phyloP scores from a whole-genome alignment of 2,797 vertebrate species.

The Manis crassicaudata region DNA sequence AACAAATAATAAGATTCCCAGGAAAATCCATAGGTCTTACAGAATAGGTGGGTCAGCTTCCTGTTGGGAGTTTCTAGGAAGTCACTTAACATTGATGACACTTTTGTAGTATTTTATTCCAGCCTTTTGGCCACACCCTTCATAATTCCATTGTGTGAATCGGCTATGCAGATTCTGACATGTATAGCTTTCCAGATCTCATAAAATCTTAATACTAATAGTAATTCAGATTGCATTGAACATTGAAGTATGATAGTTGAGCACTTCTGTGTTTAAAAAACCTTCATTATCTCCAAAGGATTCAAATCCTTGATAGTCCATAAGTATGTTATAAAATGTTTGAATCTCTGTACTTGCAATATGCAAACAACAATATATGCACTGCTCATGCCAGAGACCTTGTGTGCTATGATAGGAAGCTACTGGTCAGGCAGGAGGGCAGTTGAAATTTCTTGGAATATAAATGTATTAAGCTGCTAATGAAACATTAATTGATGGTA shows the following conservation, averaged over 20 bases:
- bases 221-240: not conserved
- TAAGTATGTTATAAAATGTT: not conserved
- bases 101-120: not conserved
- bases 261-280: constrained; percentile 15
- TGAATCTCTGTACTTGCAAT: not conserved
- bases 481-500: not conserved
- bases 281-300: not conserved
- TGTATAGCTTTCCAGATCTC: not conserved
- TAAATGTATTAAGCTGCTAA: constrained; percentile 43
- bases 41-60: not conserved
- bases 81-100: not conserved
- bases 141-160: not conserved
- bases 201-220: constrained; percentile 6
- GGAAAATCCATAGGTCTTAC: not conserved
- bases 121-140: not conserved
- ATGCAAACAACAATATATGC: not conserved
- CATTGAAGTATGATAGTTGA: not conserved
- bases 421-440: not conserved
- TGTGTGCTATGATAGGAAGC: not conserved
- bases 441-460: constrained; percentile 7
- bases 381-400: not conserved
- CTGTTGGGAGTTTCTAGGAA: not conserved
- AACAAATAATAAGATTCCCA: not conserved
- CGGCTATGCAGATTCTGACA: not conserved
- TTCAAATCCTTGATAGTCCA: not conserved